phyloP scores from a whole-genome alignment of 2,113 vertebrate genomes.

The Gadus chalcogrammus region DNA sequence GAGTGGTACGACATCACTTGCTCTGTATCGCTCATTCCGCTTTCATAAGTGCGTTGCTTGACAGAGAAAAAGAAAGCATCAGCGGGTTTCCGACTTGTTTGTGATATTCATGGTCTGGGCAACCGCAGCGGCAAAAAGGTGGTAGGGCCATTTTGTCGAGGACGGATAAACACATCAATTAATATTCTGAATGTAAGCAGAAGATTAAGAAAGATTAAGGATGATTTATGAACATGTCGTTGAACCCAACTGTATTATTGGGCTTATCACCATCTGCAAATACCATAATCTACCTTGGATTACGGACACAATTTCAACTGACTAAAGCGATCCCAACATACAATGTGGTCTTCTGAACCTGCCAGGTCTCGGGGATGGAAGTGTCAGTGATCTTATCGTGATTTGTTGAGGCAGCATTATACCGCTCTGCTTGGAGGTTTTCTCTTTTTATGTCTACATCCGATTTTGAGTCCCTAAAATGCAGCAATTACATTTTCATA shows the following conservation, averaged over 20 bases:
- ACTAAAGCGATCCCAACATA: too few relatives aligned
- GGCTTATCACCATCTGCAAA: slow-evolving; percentile 46
- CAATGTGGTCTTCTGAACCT: too few relatives aligned
- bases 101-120: slow-evolving; percentile 16
- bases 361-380: too few relatives aligned
- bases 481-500: slow-evolving; percentile 18
- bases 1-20: slow-evolving; percentile 10
- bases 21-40: slow-evolving; percentile 26
- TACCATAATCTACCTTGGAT: slow-evolving; percentile 51
- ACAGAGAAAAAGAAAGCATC: slow-evolving; percentile 1
- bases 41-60: not conserved
- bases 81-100: slow-evolving; percentile 3
- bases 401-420: too few relatives aligned
- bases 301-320: slow-evolving; percentile 18
- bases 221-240: slow-evolving; percentile 21
- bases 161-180: slow-evolving; percentile 21
- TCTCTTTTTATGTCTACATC: too few relatives aligned
- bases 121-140: slow-evolving; percentile 9
- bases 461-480: too few relatives aligned
- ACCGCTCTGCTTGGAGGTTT: too few relatives aligned
- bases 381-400: too few relatives aligned
- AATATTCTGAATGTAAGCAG: slow-evolving; percentile 35
- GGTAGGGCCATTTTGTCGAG: not conserved
- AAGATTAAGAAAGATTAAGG: slow-evolving; percentile 37
- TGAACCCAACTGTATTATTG: slow-evolving; percentile 27